Evolutionary conservation across 2,888 invertebrate genomes (phyloP), one percentile per base, ranked within the genome.

Genomic region (Cephus runcator): DNA sequence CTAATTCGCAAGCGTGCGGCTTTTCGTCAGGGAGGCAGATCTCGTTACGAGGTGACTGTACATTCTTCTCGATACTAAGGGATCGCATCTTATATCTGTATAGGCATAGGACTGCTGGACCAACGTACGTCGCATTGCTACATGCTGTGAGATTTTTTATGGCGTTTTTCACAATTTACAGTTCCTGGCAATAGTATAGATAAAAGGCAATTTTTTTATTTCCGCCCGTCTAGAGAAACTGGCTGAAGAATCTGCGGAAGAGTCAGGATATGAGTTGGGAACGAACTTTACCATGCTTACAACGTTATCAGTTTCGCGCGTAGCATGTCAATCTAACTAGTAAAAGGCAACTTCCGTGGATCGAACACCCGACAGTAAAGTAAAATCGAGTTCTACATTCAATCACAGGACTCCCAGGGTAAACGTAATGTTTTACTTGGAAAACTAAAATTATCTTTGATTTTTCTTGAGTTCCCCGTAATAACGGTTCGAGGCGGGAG

Each of bases 221-320:
- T 86, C 83, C 84, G 83, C 77, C 23, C 78, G 81, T 81, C 76
- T 76, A 73, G 36, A 85, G 82, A 82, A 82, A 79, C 80, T 85
- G 87, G 84, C 85, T 86, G 85, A 56, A 23, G 40, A 56, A 56
- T 56, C 23, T 15, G 23, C 6, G 23, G 40, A 84, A 86, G 85
- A 84, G 80, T 78, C 87, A 86, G 87, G 88, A 90, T 90, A 89
- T 88, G 87, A 89, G 86, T 86, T 84, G 84, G 83, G 87, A 90
- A 90, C 86, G 86, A 88, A 87, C 84, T 87, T 87, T 85, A 80
- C 83, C 84, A 85, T 85, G 79, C 87, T 87, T 85, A 86, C 85
- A 85, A 80, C 83, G 84, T 88, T 86, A 87, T 87, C 87, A 87
- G 86, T 85, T 85, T 82, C 81, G 82, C 85, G 83, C 80, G 81